A percentile compares a stretch with the other conserved stretches of the same genome.
These are phyloP conservation scores for Etheostoma nigrum DNA, from an alignment of 2,797 vertebrate genomes.

Conservation along the genomic window DNA sequence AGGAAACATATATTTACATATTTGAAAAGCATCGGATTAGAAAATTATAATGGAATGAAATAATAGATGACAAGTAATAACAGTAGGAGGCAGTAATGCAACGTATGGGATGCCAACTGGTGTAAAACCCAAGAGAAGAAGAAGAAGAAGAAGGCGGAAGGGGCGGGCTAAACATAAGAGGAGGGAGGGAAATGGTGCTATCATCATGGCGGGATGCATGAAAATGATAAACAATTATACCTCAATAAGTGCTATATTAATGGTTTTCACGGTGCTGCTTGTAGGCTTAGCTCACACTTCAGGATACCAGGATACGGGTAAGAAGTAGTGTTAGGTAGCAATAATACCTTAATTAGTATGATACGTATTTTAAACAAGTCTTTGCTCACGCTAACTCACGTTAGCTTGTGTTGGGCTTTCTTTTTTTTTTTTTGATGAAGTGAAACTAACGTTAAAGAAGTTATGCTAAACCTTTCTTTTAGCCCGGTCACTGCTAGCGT, in stretches of 20 bases:
- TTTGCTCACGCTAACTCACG: constrained; percentile 52
- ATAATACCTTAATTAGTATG: neutral
- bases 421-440: neutral
- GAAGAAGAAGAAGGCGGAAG: constrained; percentile 27
- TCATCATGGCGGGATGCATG: constrained; percentile 83
- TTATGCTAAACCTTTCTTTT: neutral
- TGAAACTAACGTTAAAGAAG: constrained; percentile 1
- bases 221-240: constrained; percentile 54
- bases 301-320: constrained; percentile 58
- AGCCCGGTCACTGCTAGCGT: fast-evolving
- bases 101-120: too few species aligned
- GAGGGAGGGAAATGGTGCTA: constrained; percentile 7
- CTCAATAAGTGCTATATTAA: neutral
- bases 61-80: too few species aligned
- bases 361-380: neutral
- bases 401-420: constrained; percentile 52
- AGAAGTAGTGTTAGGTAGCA: constrained; percentile 11
- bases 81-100: too few species aligned
- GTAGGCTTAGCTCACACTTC: constrained; percentile 39
- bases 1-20: too few species aligned
- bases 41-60: too few species aligned
- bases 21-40: too few species aligned
- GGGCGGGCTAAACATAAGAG: constrained; percentile 31
- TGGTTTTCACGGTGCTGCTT: constrained; percentile 50
- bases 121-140: too few species aligned